These are phyloP conservation scores for Cephus spinipes DNA, from an alignment of 2,888 invertebrate genomes.

Conservation along the genomic window DNA sequence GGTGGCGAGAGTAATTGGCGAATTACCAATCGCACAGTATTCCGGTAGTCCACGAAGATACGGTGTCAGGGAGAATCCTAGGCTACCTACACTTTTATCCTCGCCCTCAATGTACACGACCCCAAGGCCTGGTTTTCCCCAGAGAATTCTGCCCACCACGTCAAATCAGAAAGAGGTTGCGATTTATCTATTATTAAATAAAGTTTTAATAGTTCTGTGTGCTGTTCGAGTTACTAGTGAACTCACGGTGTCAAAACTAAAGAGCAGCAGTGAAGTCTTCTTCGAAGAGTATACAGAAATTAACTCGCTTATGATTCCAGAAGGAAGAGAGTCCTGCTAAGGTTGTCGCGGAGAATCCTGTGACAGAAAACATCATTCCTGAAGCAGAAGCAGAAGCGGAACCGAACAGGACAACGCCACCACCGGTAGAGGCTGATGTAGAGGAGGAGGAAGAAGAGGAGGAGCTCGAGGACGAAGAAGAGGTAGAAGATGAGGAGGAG, in stretches of 20 bases:
- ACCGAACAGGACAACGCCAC: slow-evolving; percentile 13
- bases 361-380: slow-evolving; percentile 46
- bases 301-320: slow-evolving; percentile 30
- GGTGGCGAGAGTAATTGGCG: slow-evolving; percentile 80
- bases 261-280: neutral
- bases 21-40: slow-evolving; percentile 92
- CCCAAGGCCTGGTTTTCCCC: slow-evolving; percentile 90
- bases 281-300: neutral
- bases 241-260: neutral
- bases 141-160: slow-evolving; percentile 70
- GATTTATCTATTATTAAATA: neutral
- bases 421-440: slow-evolving; percentile 27
- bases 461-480: slow-evolving; percentile 26
- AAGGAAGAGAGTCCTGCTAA: slow-evolving; percentile 56
- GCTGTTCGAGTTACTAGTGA: neutral
- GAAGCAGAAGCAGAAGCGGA: slow-evolving; percentile 44
- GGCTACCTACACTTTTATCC: slow-evolving; percentile 71
- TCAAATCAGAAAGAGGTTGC: slow-evolving; percentile 60
- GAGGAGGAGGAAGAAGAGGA: slow-evolving; percentile 34
- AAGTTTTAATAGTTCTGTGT: neutral
- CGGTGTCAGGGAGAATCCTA: slow-evolving; percentile 71
- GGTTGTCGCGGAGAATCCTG: slow-evolving; percentile 50
- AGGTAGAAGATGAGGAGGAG: slow-evolving; percentile 33
- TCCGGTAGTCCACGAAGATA: slow-evolving; percentile 91
- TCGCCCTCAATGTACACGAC: slow-evolving; percentile 78